phyloP scores from a whole-genome alignment of 2,888 invertebrate species.

The Erebia epiphron region DNA sequence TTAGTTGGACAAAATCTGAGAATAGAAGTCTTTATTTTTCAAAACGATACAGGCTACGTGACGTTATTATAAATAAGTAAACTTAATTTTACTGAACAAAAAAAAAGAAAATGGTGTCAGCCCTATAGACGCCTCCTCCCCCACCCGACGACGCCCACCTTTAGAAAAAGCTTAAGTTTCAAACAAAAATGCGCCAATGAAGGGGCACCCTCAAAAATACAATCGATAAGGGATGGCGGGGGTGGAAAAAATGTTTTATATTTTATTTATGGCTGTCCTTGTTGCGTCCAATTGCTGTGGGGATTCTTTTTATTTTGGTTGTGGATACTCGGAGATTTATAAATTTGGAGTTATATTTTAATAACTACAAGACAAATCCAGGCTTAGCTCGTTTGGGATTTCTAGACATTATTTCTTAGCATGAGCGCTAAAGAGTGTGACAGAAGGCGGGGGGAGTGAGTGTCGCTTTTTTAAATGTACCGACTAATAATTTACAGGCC shows the following conservation, averaged over 20 bases:
- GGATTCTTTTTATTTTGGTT: conserved; percentile 6
- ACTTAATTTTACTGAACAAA: background rate
- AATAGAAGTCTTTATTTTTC: too few relatives aligned
- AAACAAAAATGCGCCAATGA: conserved; percentile 77
- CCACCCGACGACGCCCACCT: conserved; percentile 65
- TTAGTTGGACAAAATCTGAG: too few relatives aligned
- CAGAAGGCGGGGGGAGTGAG: too few relatives aligned
- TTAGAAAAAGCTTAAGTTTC: conserved; percentile 75
- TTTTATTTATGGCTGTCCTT: conserved; percentile 19
- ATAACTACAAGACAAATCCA: too few relatives aligned
- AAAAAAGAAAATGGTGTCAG: background rate
- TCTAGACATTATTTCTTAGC: too few relatives aligned
- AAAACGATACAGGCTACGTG: too few relatives aligned
- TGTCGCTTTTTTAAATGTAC: too few relatives aligned
- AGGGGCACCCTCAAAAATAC: conserved; percentile 63
- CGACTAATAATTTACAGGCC: too few relatives aligned
- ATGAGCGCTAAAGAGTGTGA: too few relatives aligned
- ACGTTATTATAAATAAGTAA: background rate
- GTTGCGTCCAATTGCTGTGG: conserved; percentile 6
- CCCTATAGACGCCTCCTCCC: conserved; percentile 45
- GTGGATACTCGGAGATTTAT: background rate
- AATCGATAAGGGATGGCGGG: conserved; percentile 57
- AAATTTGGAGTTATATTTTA: background rate
- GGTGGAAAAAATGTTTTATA: conserved; percentile 29
- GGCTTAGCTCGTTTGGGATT: too few relatives aligned